phyloP scores from a whole-genome alignment of 2,888 invertebrate species.

The Galerucella pusilla region DNA sequence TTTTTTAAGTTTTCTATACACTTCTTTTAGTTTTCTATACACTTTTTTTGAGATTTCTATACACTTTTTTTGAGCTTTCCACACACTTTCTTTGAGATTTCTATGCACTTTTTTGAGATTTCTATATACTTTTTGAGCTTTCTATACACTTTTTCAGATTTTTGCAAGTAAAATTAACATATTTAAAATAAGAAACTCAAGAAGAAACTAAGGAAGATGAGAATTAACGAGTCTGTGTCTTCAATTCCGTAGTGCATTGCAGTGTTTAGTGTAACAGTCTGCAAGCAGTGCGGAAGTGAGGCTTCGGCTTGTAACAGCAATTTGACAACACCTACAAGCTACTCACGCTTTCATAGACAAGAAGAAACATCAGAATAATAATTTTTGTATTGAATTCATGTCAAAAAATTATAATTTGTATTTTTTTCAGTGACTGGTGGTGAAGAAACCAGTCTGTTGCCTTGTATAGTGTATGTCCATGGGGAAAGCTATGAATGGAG shows the following conservation, averaged over 20 bases:
- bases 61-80: too few species aligned
- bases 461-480: conserved; percentile 90
- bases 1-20: too few species aligned
- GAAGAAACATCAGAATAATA: background rate
- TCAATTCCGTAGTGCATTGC: conserved; percentile 99
- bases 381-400: too few species aligned
- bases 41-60: too few species aligned
- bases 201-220: background rate
- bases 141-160: too few species aligned
- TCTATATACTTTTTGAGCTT: too few species aligned
- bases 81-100: too few species aligned
- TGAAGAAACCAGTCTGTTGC: conserved; percentile 71
- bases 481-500: conserved; percentile 98
- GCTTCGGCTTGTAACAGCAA: conserved; percentile 49
- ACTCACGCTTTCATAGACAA: background rate
- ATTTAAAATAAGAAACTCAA: background rate
- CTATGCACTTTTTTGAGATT: too few species aligned
- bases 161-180: too few species aligned
- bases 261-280: conserved; percentile 81
- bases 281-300: conserved; percentile 97
- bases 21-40: too few species aligned
- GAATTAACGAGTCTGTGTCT: conserved; percentile 68
- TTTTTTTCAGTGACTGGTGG: conserved; percentile 67
- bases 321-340: background rate
- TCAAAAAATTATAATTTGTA: conserved; percentile 8